These are phyloP conservation scores for Tetragnatha montana DNA, from an alignment of 2,888 invertebrate genomes.

Conservation along the genomic window DNA sequence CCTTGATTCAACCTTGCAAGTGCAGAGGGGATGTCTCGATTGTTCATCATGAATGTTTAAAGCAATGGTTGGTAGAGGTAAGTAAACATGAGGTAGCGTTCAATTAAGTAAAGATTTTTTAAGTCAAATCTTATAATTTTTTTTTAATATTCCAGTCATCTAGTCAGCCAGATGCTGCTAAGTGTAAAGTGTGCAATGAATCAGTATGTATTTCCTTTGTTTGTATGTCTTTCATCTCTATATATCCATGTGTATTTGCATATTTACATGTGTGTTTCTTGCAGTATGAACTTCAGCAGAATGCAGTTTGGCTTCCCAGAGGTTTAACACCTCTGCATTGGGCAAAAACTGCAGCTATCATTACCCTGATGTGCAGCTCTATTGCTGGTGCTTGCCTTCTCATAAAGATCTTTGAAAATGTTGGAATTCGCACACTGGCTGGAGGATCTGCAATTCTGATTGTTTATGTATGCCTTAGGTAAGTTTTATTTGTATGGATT, in stretches of 20 bases:
- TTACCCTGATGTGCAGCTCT: constrained; percentile 86
- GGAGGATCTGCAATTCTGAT: constrained; percentile 88
- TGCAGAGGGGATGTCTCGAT: constrained; percentile 94
- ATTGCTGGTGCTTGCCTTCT: constrained; percentile 87
- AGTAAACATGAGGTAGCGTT: constrained; percentile 65
- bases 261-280: constrained; percentile 1
- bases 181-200: constrained; percentile 90
- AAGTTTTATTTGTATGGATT: constrained; percentile 68
- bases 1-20: constrained; percentile 90
- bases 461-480: constrained; percentile 90
- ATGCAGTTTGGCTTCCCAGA: constrained; percentile 72
- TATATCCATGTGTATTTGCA: neutral
- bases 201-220: constrained; percentile 47
- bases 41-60: constrained; percentile 92
- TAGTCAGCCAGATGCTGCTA: constrained; percentile 81
- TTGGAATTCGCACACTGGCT: constrained; percentile 86
- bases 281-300: constrained; percentile 72
- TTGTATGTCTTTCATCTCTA: neutral
- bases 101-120: neutral
- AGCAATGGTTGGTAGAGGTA: constrained; percentile 92
- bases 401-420: constrained; percentile 86
- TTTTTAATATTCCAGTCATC: constrained; percentile 59
- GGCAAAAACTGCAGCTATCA: constrained; percentile 87
- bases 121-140: neutral
- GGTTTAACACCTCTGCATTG: constrained; percentile 86